Evolutionary conservation across 2,113 vertebrate genomes (phyloP).

Genomic region (Hyperopisus bebe): DNA sequence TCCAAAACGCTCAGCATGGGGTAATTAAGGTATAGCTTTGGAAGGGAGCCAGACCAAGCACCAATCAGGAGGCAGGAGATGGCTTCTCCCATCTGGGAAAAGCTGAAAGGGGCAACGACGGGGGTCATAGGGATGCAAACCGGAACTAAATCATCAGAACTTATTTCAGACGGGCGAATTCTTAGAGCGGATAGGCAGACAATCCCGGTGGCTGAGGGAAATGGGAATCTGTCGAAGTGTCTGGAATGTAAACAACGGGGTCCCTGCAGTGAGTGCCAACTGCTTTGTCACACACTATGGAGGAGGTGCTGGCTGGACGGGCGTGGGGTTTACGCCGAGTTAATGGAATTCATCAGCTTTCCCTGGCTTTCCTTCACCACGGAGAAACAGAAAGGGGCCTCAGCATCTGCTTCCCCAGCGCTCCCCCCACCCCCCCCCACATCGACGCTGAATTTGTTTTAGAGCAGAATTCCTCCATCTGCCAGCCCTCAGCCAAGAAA

Average conservation of each 20-base stretch:
- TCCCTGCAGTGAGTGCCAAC: conserved; percentile 33
- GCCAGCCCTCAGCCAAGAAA: not conserved
- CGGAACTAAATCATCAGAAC: not conserved
- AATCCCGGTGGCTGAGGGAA: conserved; percentile 2
- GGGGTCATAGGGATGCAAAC: not conserved
- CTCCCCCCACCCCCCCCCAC: conserved; percentile 37
- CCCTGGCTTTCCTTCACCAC: conserved; percentile 36
- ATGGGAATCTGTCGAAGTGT: conserved; percentile 25
- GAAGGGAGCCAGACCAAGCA: not conserved
- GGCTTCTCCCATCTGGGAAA: not conserved
- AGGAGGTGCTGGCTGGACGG: conserved; percentile 38
- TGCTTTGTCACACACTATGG: conserved; percentile 27
- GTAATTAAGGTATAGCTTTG: not conserved
- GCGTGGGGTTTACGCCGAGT: conserved; percentile 35
- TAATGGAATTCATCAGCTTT: conserved; percentile 46
- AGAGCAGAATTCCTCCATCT: conserved; percentile 15
- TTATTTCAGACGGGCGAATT: not conserved
- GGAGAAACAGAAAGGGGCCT: conserved; percentile 28
- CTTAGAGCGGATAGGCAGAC: not conserved
- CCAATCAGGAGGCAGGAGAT: not conserved
- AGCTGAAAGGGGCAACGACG: not conserved
- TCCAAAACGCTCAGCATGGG: not conserved
- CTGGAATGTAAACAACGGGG: conserved; percentile 51
- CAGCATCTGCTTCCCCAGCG: conserved; percentile 25
- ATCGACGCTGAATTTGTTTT: conserved; percentile 37